A percentile compares a stretch with the other conserved stretches of the same genome.
These are phyloP conservation scores for Oreochromis tanganicae DNA, from an alignment of 2,113 vertebrate genomes.

Conservation along the genomic window DNA sequence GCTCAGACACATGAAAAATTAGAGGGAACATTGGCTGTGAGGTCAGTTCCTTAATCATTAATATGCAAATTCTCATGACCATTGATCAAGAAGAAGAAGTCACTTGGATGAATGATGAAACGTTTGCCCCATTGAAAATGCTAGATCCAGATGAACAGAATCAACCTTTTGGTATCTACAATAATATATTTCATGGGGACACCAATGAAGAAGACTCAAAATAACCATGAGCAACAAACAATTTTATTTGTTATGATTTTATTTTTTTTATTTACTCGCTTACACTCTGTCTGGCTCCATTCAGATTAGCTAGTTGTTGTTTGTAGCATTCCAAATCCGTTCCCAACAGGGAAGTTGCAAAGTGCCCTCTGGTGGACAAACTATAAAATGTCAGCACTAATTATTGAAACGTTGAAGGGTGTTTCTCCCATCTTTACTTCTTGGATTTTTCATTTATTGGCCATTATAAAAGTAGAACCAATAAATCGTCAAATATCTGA, in stretches of 20 bases:
- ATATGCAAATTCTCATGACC: background rate
- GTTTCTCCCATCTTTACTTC: background rate
- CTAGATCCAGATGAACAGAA: background rate
- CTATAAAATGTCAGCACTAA: background rate
- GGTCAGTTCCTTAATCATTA: background rate
- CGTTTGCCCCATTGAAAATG: background rate
- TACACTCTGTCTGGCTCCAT: background rate
- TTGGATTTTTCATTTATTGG: background rate
- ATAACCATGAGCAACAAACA: background rate
- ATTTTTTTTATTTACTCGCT: fast-evolving
- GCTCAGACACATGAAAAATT: no score
- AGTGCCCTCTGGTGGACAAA: background rate
- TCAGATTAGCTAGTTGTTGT: background rate
- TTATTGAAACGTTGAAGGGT: background rate
- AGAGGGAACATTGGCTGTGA: background rate
- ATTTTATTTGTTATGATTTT: background rate
- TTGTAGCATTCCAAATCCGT: background rate
- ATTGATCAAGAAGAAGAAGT: background rate
- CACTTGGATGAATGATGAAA: background rate
- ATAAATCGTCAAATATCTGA: background rate
- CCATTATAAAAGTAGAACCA: background rate
- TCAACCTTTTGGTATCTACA: background rate
- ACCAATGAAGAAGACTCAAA: background rate
- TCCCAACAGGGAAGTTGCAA: background rate
- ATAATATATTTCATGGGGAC: background rate